phyloP scores from a whole-genome alignment of 2,113 vertebrate genomes.

The Sporophila hypoxantha region DNA sequence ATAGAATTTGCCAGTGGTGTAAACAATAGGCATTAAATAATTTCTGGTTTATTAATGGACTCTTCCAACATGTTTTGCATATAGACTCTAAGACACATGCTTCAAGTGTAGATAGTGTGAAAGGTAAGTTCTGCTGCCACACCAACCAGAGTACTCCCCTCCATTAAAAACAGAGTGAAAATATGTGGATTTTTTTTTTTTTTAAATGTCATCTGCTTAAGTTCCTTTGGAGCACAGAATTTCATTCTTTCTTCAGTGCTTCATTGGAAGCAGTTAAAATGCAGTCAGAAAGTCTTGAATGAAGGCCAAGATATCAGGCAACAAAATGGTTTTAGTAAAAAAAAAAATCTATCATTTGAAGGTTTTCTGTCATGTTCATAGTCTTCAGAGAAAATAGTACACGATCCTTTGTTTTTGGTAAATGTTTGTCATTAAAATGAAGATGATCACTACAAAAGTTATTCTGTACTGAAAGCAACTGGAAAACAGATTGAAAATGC shows the following conservation, averaged over 20 bases:
- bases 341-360: neutral
- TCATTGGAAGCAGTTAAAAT: neutral
- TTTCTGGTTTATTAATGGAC: neutral
- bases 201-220: neutral
- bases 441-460: neutral
- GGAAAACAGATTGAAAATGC: neutral
- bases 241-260: neutral
- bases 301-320: neutral
- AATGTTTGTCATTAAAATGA: neutral
- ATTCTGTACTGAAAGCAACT: neutral
- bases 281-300: neutral
- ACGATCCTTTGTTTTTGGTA: neutral
- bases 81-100: neutral
- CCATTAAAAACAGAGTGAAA: neutral
- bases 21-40: neutral
- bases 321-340: neutral
- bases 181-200: neutral
- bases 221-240: neutral
- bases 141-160: neutral
- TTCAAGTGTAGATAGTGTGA: neutral
- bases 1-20: neutral
- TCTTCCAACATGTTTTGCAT: neutral
- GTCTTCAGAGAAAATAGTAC: neutral
- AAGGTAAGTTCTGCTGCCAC: neutral
- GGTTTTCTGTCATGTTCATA: neutral